These are phyloP conservation scores for Hydractinia echinata DNA, from an alignment of 30 jellyfish, hydroid and myxozoan species.

Conservation along the genomic window DNA sequence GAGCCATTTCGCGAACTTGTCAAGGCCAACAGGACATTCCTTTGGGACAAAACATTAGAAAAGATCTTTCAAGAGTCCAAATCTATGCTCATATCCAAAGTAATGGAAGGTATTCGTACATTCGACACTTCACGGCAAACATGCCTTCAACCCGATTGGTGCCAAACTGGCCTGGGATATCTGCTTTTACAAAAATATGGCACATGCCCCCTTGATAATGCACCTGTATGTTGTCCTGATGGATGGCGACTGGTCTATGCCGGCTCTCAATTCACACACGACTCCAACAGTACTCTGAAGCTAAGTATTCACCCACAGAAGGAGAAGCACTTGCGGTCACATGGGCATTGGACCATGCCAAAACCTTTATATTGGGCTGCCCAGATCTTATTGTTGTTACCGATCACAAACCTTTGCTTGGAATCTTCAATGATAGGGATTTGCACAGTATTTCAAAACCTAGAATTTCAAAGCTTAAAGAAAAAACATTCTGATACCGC, in stretches of 20 bases:
- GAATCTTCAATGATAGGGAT: not conserved
- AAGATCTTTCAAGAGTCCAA: not conserved
- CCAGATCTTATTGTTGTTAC: slow-evolving; percentile 13
- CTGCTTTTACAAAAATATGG: not conserved
- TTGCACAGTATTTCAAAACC: not conserved
- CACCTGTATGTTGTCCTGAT: slow-evolving; percentile 16
- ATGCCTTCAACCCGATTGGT: not conserved
- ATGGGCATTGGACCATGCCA: slow-evolving; percentile 23
- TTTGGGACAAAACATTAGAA: slow-evolving; percentile 7
- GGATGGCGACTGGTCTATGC: slow-evolving; percentile 13
- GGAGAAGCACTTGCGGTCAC: slow-evolving; percentile 27
- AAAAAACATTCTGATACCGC: not conserved
- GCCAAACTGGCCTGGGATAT: not conserved
- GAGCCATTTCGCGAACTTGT: not conserved
- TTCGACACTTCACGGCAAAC: not conserved
- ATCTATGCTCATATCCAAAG: not conserved
- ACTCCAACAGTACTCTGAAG: too few relatives aligned
- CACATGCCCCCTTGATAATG: slow-evolving; percentile 7
- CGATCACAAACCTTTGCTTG: slow-evolving; percentile 22
- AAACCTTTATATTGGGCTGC: not conserved
- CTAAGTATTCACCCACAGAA: not conserved
- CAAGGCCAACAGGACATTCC: not conserved
- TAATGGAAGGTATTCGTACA: not conserved
- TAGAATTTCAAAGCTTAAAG: slow-evolving; percentile 8
- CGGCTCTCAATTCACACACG: not conserved